Conservation (phyloP, 2,797 vertebrate species). For the Zenarchopterus dispar region DNA sequence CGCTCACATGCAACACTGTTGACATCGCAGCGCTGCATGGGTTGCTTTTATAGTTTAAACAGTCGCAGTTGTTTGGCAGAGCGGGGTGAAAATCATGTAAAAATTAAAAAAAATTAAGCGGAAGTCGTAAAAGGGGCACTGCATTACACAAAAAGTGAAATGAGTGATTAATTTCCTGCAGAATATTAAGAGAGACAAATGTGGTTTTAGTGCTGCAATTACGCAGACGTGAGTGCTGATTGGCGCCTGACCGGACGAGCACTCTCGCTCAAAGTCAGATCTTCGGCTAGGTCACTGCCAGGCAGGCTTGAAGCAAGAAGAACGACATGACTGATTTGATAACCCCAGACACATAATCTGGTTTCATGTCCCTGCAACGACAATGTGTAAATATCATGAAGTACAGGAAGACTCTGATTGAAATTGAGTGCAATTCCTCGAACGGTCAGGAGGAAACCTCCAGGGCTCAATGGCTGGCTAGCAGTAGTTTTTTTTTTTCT, state of each 20-base stretch:
- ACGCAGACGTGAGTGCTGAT: conserved; percentile 1
- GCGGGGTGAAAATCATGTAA: not conserved
- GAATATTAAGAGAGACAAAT: conserved; percentile 4
- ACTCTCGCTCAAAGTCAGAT: conserved; percentile 29
- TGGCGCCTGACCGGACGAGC: conserved; percentile 25
- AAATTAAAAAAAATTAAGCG: not conserved
- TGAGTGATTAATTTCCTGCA: conserved; percentile 7
- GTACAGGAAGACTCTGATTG: conserved; percentile 57
- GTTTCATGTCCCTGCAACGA: conserved; percentile 57
- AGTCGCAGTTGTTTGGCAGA: conserved; percentile 24
- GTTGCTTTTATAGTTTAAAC: conserved; percentile 32
- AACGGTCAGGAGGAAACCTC: conserved; percentile 58
- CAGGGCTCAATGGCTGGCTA: conserved; percentile 40
- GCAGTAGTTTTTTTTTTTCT: conserved; percentile 11
- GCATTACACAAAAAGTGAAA: conserved; percentile 10
- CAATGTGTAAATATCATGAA: conserved; percentile 64
- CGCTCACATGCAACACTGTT: conserved; percentile 53
- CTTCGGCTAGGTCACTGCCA: conserved; percentile 28
- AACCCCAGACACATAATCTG: conserved; percentile 56
- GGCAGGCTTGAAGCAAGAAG: conserved; percentile 48
- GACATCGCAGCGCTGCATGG: conserved; percentile 45
- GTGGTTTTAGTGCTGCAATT: conserved; percentile 2
- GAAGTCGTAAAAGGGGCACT: conserved; percentile 14
- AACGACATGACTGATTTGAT: conserved; percentile 56
- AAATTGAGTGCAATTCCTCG: conserved; percentile 48